phyloP scores from a whole-genome alignment of 2,113 vertebrate genomes.

The Australoheros scitulus region DNA sequence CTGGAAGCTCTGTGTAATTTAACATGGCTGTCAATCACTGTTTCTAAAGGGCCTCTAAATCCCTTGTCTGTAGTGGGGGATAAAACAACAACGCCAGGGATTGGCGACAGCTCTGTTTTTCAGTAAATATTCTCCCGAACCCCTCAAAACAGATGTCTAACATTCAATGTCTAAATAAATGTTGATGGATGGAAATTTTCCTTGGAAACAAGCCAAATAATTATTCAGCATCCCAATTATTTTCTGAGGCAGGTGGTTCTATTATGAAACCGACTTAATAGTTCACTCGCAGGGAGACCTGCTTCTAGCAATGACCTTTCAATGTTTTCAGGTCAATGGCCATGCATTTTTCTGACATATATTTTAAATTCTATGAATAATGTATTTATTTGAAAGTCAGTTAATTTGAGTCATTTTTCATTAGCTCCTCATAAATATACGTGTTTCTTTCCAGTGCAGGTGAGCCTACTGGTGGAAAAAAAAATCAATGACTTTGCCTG shows the following conservation, averaged over 20 bases:
- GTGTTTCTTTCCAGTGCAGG: neutral
- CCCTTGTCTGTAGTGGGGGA: slow-evolving; percentile 54
- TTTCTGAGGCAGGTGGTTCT: neutral
- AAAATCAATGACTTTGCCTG: neutral
- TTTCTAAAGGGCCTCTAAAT: slow-evolving; percentile 62
- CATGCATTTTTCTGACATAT: neutral
- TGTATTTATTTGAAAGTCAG: slow-evolving; percentile 5
- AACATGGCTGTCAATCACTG: slow-evolving; percentile 78
- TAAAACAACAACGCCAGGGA: slow-evolving; percentile 49
- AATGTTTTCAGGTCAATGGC: slow-evolving; percentile 17
- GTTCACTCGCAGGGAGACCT: slow-evolving; percentile 17
- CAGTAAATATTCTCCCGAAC: slow-evolving; percentile 39
- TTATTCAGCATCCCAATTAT: neutral
- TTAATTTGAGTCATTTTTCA: neutral
- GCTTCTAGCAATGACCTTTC: slow-evolving; percentile 17
- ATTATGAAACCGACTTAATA: slow-evolving; percentile 9
- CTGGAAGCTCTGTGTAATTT: slow-evolving; percentile 74
- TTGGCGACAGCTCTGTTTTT: slow-evolving; percentile 48
- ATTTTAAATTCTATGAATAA: neutral
- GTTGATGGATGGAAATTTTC: slow-evolving; percentile 22
- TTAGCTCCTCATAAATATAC: neutral
- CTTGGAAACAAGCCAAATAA: slow-evolving; percentile 5
- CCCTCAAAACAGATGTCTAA: slow-evolving; percentile 35
- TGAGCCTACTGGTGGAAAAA: neutral
- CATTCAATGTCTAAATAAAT: slow-evolving; percentile 32